Conservation (phyloP, 2,797 vertebrate species). For the Pterois miles region DNA sequence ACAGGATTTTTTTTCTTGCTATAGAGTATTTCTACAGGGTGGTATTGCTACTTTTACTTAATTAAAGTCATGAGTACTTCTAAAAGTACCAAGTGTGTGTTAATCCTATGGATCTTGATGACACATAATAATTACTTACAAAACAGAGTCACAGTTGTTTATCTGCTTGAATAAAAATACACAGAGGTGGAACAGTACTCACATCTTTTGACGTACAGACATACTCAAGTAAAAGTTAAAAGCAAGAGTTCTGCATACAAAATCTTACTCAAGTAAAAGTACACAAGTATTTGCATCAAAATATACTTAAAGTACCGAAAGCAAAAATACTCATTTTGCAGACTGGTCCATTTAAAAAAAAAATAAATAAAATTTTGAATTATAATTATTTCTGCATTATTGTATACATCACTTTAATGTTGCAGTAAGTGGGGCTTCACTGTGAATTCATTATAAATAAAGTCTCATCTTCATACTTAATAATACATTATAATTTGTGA, state of each 20-base stretch:
- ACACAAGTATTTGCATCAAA: neutral
- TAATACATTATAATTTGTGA: neutral
- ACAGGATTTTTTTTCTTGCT: neutral
- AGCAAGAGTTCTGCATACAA: neutral
- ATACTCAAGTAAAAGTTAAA: neutral
- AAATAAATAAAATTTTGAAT: too few species aligned
- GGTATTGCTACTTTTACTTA: neutral
- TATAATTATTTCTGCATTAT: too few species aligned
- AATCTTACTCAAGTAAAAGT: neutral
- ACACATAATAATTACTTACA: neutral
- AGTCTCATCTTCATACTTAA: neutral
- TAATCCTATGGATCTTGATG: neutral
- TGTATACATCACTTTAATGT: neutral
- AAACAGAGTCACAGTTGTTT: neutral
- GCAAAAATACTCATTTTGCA: neutral
- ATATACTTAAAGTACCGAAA: neutral
- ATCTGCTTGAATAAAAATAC: neutral
- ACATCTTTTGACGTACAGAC: neutral
- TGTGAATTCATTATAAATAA: neutral
- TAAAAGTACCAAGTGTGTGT: neutral
- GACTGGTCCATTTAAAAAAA: too few species aligned
- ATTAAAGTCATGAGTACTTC: neutral
- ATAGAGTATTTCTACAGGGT: neutral
- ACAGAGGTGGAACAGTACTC: neutral
- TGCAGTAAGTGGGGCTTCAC: neutral